Percentiles rank a stretch among this genome's conserved stretches.
phyloP scores from a whole-genome alignment of 2,797 vertebrate species.

The Betta splendens region DNA sequence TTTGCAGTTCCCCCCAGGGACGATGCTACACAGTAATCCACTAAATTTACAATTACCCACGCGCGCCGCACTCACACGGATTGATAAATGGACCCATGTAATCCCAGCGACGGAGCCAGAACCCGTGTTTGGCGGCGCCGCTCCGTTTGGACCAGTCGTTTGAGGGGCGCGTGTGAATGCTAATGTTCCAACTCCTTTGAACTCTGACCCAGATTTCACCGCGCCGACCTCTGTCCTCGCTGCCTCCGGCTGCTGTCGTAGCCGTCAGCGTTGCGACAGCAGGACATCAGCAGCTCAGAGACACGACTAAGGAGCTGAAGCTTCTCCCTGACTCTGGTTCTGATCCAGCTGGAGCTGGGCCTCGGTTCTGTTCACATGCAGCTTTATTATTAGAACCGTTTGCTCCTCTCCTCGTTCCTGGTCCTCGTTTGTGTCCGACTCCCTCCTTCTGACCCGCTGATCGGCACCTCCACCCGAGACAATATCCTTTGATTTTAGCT shows the following conservation, averaged over 20 bases:
- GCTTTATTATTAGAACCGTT: constrained; percentile 7
- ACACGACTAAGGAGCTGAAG: no score
- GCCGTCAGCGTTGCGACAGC: neutral
- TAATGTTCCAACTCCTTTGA: constrained; percentile 78
- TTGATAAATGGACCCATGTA: constrained; percentile 69
- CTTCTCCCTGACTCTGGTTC: no score
- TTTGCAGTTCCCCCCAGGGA: constrained; percentile 67
- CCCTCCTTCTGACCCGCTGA: constrained; percentile 57
- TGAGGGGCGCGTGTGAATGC: constrained; percentile 63
- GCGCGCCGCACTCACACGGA: constrained; percentile 69
- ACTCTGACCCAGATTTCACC: constrained; percentile 57
- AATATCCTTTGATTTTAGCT: constrained; percentile 21
- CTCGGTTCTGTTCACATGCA: neutral
- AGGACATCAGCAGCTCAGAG: neutral
- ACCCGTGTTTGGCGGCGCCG: no score
- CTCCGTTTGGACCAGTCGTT: constrained; percentile 35
- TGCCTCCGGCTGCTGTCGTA: constrained; percentile 11
- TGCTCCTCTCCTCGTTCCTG: constrained; percentile 44
- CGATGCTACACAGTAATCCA: constrained; percentile 76
- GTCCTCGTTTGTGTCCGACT: constrained; percentile 57
- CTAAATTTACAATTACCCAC: constrained; percentile 81
- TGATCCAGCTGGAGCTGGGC: neutral
- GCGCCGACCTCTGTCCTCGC: constrained; percentile 31
- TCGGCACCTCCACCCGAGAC: constrained; percentile 36
- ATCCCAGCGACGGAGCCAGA: constrained; percentile 60